Evolutionary conservation across 2,113 vertebrate genomes (phyloP), one percentile per base, ranked within the genome.

Genomic region (Centropus unirufus): DNA sequence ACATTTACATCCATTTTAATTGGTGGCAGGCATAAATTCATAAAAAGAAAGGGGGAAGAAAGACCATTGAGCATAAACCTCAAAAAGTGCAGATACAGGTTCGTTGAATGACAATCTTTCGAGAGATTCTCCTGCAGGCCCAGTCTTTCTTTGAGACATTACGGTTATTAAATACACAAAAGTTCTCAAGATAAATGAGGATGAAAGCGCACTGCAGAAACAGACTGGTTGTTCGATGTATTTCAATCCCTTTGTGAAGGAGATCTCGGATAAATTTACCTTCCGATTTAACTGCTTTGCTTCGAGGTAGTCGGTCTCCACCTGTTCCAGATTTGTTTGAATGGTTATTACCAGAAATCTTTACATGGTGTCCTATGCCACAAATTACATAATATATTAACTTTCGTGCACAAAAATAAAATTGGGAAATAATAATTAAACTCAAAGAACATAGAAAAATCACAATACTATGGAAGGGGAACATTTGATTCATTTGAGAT

Each of bases 231-330:
- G 83, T 92, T 95, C 15, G 68, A 64, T 66, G 92, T 69, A 67
- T 94, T 96, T 95, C 87, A 92, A 91, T 97, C 89, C 22, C 0
- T 52, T 57, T 72, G 79, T 15, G 55, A 96, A 93, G 95, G 96
- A 96, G 95, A 94, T 83, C 93, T 90, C 29, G 68, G 83, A 34
- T 87, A 76, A 76, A 91, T 92, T 96, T 96, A 96, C 91, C 87
- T 96, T 91, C 63, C 79, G n/a, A 57, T 75, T 30, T 94, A 85
- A 91, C 96, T 96, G 97, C 78, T 96, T 97, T 96, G 82, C 89
- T 97, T 97, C 90, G 97, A 98, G 98, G 97, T 98, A 98, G 98
- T 97, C 84, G 12, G 95, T 96, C 97, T 97, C 96, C 97, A 97
- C 93, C 96, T 97, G 81, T 92, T 96, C 95, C 61, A 96, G 92